Evolutionary conservation across 2,888 invertebrate species (phyloP).

Genomic region (Odontocerum albicorne): DNA sequence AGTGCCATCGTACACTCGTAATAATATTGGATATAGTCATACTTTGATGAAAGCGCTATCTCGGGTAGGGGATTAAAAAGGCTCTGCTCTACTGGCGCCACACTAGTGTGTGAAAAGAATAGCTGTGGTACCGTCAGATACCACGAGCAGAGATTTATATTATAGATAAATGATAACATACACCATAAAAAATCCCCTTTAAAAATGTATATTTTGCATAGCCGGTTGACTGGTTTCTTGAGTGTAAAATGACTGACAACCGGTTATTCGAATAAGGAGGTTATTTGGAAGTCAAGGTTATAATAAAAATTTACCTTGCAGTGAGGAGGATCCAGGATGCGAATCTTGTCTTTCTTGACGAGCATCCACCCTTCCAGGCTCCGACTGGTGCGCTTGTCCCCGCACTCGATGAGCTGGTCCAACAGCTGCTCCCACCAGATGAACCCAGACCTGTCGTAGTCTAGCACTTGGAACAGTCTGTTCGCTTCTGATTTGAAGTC

Average conservation of each 20-base stretch:
- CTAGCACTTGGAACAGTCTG: constrained; percentile 48
- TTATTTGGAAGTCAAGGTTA: not conserved
- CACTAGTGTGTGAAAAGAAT: too few relatives aligned
- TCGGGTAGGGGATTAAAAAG: too few relatives aligned
- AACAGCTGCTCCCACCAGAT: constrained; percentile 53
- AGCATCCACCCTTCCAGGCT: constrained; percentile 43
- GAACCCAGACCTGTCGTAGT: constrained; percentile 46
- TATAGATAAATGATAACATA: too few relatives aligned
- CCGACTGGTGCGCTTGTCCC: constrained; percentile 45
- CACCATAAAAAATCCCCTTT: too few relatives aligned
- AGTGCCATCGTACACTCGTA: too few relatives aligned
- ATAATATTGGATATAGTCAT: too few relatives aligned
- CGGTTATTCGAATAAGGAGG: not conserved
- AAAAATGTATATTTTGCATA: too few relatives aligned
- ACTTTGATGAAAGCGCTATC: too few relatives aligned
- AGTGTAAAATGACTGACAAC: not conserved
- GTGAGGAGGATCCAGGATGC: constrained; percentile 43
- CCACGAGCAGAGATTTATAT: too few relatives aligned
- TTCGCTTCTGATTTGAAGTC: constrained; percentile 48
- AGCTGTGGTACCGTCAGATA: too few relatives aligned
- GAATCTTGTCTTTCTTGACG: constrained; percentile 40
- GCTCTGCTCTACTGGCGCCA: too few relatives aligned
- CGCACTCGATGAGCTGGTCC: constrained; percentile 44
- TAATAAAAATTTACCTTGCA: constrained; percentile 46
- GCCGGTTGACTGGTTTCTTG: too few relatives aligned